Evolutionary conservation across 2,797 vertebrate genomes (phyloP).

Genomic region (Harpagifer antarcticus): DNA sequence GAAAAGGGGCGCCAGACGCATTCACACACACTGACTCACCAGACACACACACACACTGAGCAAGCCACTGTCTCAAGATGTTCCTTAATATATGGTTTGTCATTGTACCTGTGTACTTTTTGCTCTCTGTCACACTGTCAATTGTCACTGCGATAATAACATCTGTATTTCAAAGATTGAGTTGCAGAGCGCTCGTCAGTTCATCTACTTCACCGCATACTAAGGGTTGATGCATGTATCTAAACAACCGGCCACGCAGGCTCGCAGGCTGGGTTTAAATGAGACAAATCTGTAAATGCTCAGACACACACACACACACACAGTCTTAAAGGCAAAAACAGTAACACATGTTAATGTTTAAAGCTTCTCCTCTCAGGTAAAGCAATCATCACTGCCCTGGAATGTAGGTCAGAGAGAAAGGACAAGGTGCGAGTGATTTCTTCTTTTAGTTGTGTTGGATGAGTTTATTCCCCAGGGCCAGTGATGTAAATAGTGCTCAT

Average conservation of each 20-base stretch:
- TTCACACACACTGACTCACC: conserved; percentile 47
- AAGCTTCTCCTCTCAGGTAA: conserved; percentile 74
- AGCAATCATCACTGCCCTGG: conserved; percentile 65
- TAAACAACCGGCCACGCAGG: conserved; percentile 52
- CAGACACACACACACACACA: conserved; percentile 14
- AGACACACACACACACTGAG: conserved; percentile 26
- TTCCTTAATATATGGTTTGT: conserved; percentile 42
- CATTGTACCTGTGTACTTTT: conserved; percentile 10
- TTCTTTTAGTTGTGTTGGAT: conserved; percentile 48
- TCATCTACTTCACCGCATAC: conserved; percentile 44
- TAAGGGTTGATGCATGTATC: conserved; percentile 35
- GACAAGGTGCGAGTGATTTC: conserved; percentile 32
- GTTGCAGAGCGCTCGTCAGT: conserved; percentile 24
- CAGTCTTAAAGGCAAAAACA: conserved; percentile 34
- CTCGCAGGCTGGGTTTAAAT: conserved; percentile 45
- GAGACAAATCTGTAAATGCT: conserved; percentile 38
- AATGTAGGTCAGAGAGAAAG: conserved; percentile 75
- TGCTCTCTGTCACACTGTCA: conserved; percentile 30
- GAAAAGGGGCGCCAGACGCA: conserved; percentile 64
- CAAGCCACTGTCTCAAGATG: conserved; percentile 35
- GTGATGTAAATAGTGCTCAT: conserved; percentile 58
- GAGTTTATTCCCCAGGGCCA: conserved; percentile 45
- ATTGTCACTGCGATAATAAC: conserved; percentile 34
- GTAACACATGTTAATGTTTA: conserved; percentile 75
- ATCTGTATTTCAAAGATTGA: conserved; percentile 43